Conservation (phyloP, 2,797 vertebrate species). For the Xiphophorus birchmanni region DNA sequence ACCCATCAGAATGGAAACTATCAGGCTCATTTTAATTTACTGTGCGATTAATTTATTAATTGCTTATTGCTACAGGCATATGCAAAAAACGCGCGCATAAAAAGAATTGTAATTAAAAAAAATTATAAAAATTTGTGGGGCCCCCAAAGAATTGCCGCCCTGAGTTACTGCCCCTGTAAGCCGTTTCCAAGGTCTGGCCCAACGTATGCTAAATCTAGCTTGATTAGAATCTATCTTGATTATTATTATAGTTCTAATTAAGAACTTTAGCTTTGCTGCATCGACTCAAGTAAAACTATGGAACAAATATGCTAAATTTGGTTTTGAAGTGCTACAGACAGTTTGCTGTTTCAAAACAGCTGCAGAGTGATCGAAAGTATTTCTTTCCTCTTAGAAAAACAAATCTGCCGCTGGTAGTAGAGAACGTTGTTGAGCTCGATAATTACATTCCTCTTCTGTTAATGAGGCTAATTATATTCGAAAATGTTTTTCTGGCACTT, state of each 20-base stretch:
- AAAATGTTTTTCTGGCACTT: not conserved
- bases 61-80: no score
- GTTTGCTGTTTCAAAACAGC: not conserved
- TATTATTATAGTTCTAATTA: not conserved
- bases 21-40: no score
- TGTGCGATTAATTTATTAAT: no score
- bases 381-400: not conserved
- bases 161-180: no score
- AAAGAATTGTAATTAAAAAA: no score
- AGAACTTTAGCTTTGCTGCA: not conserved
- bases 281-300: not conserved
- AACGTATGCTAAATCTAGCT: not conserved
- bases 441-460: not conserved
- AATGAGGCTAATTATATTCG: not conserved
- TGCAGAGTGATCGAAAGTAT: not conserved
- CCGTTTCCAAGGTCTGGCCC: no score
- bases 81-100: no score
- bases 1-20: no score
- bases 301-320: not conserved
- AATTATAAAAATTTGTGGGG: no score
- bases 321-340: not conserved
- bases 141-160: no score
- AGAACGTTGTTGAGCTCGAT: not conserved
- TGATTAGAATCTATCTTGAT: not conserved
- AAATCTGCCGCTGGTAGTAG: not conserved